These are phyloP conservation scores for Drepana falcataria DNA, from an alignment of 2,888 invertebrate species.

Conservation along the genomic window DNA sequence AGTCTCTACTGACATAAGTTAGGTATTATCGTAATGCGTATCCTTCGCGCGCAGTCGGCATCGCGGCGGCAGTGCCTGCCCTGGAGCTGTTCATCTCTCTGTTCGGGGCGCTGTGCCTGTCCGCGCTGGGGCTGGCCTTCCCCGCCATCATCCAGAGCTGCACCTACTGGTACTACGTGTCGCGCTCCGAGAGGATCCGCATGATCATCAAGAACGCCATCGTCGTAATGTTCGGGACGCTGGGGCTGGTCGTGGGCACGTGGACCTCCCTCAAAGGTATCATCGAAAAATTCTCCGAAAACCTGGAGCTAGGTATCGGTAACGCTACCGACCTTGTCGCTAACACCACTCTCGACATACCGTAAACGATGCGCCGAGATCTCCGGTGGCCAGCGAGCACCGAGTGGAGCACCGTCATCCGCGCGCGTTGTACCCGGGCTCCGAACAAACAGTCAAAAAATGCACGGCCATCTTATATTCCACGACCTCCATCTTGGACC, in stretches of 20 bases:
- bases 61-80: slow-evolving; percentile 92
- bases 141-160: slow-evolving; percentile 93
- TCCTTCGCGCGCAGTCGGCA: slow-evolving; percentile 78
- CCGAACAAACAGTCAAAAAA: no score
- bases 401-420: no score
- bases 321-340: slow-evolving; percentile 35
- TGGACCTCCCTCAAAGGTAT: slow-evolving; percentile 83
- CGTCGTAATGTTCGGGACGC: slow-evolving; percentile 81
- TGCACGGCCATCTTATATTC: no score
- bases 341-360: slow-evolving; percentile 13
- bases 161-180: slow-evolving; percentile 86
- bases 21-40: background rate
- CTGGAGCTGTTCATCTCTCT: slow-evolving; percentile 89
- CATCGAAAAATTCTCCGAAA: slow-evolving; percentile 72
- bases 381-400: no score
- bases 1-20: background rate
- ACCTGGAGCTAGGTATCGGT: background rate
- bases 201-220: slow-evolving; percentile 81
- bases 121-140: slow-evolving; percentile 92
- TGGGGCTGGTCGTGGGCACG: slow-evolving; percentile 84
- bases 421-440: no score
- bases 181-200: slow-evolving; percentile 73
- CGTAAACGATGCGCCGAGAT: background rate
- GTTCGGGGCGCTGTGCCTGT: slow-evolving; percentile 93
- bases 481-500: no score